Evolutionary conservation across 2,888 invertebrate genomes (phyloP).

Genomic region (Ptilodon capucinus): DNA sequence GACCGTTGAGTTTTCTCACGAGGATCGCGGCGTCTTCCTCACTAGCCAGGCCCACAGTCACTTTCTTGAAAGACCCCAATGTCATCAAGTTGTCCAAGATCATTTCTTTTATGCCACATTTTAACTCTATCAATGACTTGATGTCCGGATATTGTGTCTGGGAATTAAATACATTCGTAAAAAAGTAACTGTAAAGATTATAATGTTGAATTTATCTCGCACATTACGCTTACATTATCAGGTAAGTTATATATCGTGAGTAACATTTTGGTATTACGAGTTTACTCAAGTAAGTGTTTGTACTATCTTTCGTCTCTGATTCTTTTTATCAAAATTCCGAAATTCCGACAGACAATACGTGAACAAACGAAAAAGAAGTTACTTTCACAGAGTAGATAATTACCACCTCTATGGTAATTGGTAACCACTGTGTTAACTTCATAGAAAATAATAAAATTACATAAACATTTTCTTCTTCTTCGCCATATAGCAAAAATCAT

Average conservation of each 20-base stretch:
- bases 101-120: conserved; percentile 43
- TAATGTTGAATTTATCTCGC: not conserved
- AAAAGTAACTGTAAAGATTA: not conserved
- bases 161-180: not conserved
- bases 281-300: not conserved
- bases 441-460: too few species aligned
- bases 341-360: too few species aligned
- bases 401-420: too few species aligned
- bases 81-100: conserved; percentile 43
- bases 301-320: too few species aligned
- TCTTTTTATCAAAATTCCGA: too few species aligned
- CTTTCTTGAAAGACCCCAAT: conserved; percentile 33
- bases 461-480: too few species aligned
- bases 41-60: conserved; percentile 46
- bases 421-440: too few species aligned
- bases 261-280: not conserved
- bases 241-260: conserved; percentile 24
- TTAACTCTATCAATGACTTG: conserved; percentile 37
- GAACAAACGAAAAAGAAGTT: too few species aligned
- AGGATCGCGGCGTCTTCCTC: conserved; percentile 46
- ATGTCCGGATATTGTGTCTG: conserved; percentile 42
- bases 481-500: too few species aligned
- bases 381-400: too few species aligned
- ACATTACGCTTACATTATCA: not conserved
- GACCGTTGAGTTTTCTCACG: conserved; percentile 40